Percentiles rank a stretch among this genome's conserved stretches.
Evolutionary conservation across 2,113 vertebrate species (phyloP).

Genomic region (Leiothrix lutea): DNA sequence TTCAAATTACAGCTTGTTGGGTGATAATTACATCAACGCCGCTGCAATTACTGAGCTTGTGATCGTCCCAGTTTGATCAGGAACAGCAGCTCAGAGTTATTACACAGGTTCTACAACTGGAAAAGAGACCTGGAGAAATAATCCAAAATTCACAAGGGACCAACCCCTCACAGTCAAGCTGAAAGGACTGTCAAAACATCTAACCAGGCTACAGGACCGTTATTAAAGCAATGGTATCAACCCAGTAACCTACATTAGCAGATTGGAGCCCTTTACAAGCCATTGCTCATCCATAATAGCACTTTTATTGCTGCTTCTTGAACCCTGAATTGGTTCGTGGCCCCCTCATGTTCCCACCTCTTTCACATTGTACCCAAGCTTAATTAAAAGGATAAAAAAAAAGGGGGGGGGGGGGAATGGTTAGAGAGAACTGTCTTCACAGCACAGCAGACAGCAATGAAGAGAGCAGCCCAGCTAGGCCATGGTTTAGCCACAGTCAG

Average conservation of each 20-base stretch:
- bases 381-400: not conserved
- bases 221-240: not conserved
- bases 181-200: not conserved
- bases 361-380: not conserved
- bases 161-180: not conserved
- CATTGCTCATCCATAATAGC: not conserved
- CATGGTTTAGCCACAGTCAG: not conserved
- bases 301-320: not conserved
- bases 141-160: not conserved
- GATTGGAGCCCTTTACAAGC: not conserved
- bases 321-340: not conserved
- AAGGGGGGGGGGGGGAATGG: not conserved
- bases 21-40: not conserved
- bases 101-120: not conserved
- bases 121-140: not conserved
- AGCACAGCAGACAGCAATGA: not conserved
- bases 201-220: not conserved
- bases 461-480: not conserved
- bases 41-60: not conserved
- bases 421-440: not conserved
- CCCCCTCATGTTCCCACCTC: not conserved
- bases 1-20: not conserved
- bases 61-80: not conserved
- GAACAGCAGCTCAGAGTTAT: not conserved
- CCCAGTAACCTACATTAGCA: constrained; percentile 10